Percentiles rank a stretch among this genome's conserved stretches.
Conservation (phyloP, 2,113 vertebrate species). For the Petrocephalus zakoni region DNA sequence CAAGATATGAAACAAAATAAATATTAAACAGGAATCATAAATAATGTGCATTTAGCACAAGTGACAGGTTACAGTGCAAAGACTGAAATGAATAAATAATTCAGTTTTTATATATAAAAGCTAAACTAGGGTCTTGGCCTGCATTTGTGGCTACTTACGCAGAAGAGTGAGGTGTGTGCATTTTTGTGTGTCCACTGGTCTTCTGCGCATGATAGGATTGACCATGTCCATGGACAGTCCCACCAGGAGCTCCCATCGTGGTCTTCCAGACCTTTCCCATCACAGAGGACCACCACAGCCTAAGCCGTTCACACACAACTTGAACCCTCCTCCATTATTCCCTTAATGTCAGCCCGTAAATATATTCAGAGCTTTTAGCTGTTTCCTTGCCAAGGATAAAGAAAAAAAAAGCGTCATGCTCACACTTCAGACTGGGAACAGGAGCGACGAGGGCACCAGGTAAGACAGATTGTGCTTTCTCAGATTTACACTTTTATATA, state of each 20-base stretch:
- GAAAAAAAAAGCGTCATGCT: background rate
- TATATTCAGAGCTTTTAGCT: background rate
- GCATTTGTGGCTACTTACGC: background rate
- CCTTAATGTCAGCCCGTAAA: background rate
- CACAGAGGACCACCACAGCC: background rate
- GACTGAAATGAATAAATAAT: background rate
- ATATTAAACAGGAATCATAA: background rate
- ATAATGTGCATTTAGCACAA: background rate
- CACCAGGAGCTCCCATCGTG: background rate
- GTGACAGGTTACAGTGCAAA: background rate
- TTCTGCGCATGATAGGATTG: background rate
- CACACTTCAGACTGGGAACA: background rate
- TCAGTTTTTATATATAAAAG: background rate
- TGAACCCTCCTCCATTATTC: background rate
- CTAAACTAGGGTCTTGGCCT: background rate
- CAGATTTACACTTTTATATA: background rate
- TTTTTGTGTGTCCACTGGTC: background rate
- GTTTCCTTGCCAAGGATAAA: background rate
- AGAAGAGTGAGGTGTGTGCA: background rate
- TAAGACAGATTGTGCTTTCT: background rate
- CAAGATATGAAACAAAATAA: background rate
- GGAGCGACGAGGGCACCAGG: background rate
- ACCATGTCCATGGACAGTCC: background rate
- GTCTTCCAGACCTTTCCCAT: background rate
- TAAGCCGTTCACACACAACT: background rate